phyloP scores from a whole-genome alignment of 2,888 invertebrate species.

The Petrolisthes cinctipes region DNA sequence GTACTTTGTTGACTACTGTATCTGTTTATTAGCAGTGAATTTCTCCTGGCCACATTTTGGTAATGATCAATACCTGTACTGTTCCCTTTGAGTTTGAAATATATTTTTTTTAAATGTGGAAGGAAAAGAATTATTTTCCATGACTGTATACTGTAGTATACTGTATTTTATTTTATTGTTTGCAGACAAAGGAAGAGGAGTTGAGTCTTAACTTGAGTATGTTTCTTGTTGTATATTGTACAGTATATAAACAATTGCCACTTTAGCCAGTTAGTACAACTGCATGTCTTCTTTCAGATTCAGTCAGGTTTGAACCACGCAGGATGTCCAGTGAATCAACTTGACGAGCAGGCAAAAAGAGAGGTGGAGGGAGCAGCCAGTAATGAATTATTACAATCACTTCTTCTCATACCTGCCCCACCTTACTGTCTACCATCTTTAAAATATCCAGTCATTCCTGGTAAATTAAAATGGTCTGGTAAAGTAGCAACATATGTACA shows the following conservation, averaged over 20 bases:
- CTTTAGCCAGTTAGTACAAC: too few species aligned
- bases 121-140: too few species aligned
- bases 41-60: too few species aligned
- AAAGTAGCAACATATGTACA: too few species aligned
- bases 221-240: neutral
- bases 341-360: constrained; percentile 21
- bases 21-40: too few species aligned
- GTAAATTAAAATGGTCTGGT: neutral
- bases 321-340: constrained; percentile 7
- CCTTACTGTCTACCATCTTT: neutral
- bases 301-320: constrained; percentile 15
- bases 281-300: constrained; percentile 12
- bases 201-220: neutral
- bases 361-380: constrained; percentile 48
- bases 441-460: constrained; percentile 20
- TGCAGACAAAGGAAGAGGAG: too few species aligned
- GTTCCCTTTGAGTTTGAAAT: neutral
- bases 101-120: neutral
- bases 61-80: too few species aligned
- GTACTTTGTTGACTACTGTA: too few species aligned
- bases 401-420: constrained; percentile 30
- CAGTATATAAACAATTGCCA: too few species aligned
- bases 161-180: too few species aligned
- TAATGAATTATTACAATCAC: constrained; percentile 31
- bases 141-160: too few species aligned